Base-by-base conservation (phyloP, 2,113 vertebrate species). In the Daboia siamensis region DNA sequence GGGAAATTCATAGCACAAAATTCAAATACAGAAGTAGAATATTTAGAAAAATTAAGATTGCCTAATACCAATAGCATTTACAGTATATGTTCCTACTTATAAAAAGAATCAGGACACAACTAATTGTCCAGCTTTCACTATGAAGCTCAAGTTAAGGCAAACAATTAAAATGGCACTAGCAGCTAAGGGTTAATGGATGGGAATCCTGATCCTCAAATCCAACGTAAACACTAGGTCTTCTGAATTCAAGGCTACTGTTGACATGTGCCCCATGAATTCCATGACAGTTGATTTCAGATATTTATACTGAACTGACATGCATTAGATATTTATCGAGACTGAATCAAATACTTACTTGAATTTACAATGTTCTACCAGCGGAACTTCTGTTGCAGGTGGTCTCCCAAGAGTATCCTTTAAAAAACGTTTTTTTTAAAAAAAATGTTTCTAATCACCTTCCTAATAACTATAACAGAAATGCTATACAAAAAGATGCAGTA, bases 351-450 rank as follows among this genome's bases (percentile, higher is more conserved):
- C 98, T 97, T 98, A 99, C 99, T 99, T 99, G 97, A 98, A 99
- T 96, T 98, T 98, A 97, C 99, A 99, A 97, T 99, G 99, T 95
- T 99, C 99, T 46, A 98, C 98, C 74, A 99, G 97, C 12, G 99
- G 98, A 91, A 99, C 97, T 97, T 99, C 99, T 96, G 98, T 99
- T 90, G 99, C 98, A 54, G 99, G 98, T 57, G 98, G 98, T 95
- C 95, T 98, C 86, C 99, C 99, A 46, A 99, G 97, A 9, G 99
- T 99, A 89, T 99, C 99, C 99, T 99, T 93, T 80, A 94, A 94
- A 6, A 69, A 39, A 88, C 84, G 94, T n/a, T 39, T 85, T 48
- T 2, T 48, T 39, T 39, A 39, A 8, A 39, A 91, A 3, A 90
- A 85, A 44, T 61, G 94, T 93, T 90, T 74, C 55, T 61, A 5